Evolutionary conservation across 2,113 vertebrate species (phyloP), one percentile per base, ranked within the genome.

Genomic region (Xenopus laevis): DNA sequence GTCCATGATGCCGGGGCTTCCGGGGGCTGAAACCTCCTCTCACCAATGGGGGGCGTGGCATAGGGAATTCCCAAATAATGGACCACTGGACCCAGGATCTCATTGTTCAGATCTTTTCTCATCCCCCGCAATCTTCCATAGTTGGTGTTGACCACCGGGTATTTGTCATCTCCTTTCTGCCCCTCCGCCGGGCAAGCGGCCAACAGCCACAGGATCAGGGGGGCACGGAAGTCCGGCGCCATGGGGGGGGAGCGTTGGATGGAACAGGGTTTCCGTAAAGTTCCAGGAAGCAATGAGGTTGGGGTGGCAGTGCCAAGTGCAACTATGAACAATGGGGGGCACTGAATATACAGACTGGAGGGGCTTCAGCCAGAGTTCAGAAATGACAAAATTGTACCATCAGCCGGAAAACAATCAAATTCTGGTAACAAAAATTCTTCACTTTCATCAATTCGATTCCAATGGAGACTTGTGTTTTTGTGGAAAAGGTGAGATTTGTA

Each of bases 1-100:
- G 92, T 91, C 95, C 94, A 96, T 15, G 95, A 95, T n/a, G 93
- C 94, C 0, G 95, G 95, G 0, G 95, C 93, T 79, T 96, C 95
- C 0, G 95, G 94, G 0, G 94, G 94, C 84, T 95, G 94, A 81
- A 96, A 96, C 57, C 94, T 91, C 0, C 93, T 89, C 76, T 93
- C 93, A 1, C 94, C 94, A 2, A 96, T 86, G 23, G 95, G 95
- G 0, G 95, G 92, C 0, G 94, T 95, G 86, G 94, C 95, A 0
- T 94, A 97, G 4, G 95, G 94, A 46, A 97, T 90, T 1, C 95
- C 95, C 66, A 97, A 82, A 81, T 94, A 96, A 84, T 95, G 94
- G 78, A 95, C 94, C 53, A 96, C 94, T 0, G 95, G 95, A 23
- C 95, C 95, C 18, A 97, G 85, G 82, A 97, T 97, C 86, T 97